Evolutionary conservation across 2,113 vertebrate genomes (phyloP).

Genomic region (Rutilus rutilus): DNA sequence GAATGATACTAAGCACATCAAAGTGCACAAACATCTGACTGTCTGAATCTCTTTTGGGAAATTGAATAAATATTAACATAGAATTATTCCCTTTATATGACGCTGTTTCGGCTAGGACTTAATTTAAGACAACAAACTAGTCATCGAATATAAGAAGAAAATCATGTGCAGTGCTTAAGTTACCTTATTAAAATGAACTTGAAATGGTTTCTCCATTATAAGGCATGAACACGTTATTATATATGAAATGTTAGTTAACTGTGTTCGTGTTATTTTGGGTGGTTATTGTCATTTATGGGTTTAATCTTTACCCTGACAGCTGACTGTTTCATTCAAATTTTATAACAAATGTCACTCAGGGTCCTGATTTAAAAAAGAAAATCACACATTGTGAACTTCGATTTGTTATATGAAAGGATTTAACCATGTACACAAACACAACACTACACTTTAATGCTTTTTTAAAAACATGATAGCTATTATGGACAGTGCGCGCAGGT

Average conservation of each 20-base stretch:
- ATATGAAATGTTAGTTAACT: too few relatives aligned
- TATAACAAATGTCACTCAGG: neutral
- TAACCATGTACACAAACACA: neutral
- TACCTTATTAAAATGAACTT: neutral
- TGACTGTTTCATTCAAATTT: neutral
- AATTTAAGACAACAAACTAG: neutral
- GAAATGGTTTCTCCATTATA: neutral
- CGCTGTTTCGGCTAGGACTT: neutral
- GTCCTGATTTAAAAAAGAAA: neutral
- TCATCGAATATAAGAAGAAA: neutral
- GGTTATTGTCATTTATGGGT: neutral
- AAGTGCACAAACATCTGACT: neutral
- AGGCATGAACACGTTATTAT: neutral
- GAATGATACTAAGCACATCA: neutral
- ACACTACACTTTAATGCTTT: neutral
- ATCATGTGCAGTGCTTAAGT: neutral
- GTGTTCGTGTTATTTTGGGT: neutral
- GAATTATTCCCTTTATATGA: neutral
- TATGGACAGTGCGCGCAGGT: neutral
- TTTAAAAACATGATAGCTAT: neutral
- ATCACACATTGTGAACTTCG: neutral
- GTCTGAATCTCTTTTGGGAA: neutral
- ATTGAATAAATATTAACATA: neutral
- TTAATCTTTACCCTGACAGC: neutral
- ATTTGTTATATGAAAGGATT: neutral